A percentile compares a stretch with the other conserved stretches of the same genome.
These are phyloP conservation scores for Eupithecia pulchellata DNA, from an alignment of 2,888 invertebrate genomes.

Conservation along the genomic window DNA sequence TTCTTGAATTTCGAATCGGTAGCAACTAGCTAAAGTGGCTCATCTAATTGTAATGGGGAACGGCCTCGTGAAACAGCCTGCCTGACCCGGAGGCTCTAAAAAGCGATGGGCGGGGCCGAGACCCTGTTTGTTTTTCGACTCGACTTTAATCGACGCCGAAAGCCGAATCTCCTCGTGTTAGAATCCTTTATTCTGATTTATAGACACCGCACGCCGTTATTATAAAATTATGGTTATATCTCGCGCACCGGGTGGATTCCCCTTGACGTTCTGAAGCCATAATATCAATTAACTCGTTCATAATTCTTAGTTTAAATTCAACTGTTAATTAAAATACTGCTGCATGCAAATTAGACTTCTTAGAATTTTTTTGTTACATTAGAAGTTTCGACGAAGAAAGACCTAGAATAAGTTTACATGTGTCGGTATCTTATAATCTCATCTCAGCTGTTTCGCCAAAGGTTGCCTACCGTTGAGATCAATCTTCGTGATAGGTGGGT, in stretches of 20 bases:
- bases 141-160: constrained; percentile 75
- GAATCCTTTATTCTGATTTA: constrained; percentile 81
- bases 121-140: constrained; percentile 79
- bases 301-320: constrained; percentile 67
- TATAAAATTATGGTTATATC: constrained; percentile 71
- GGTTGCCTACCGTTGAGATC: constrained; percentile 50
- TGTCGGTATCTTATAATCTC: constrained; percentile 25
- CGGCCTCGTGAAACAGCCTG: constrained; percentile 60
- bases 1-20: constrained; percentile 56
- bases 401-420: constrained; percentile 6
- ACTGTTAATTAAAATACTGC: constrained; percentile 57
- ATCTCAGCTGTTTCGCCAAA: constrained; percentile 31
- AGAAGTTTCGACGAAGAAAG: constrained; percentile 26
- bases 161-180: constrained; percentile 69
- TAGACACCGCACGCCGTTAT: constrained; percentile 76
- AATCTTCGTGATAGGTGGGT: constrained; percentile 51
- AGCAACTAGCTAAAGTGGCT: constrained; percentile 61
- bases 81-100: constrained; percentile 58
- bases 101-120: constrained; percentile 60
- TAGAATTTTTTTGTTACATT: constrained; percentile 22
- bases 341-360: constrained; percentile 36
- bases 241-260: constrained; percentile 65
- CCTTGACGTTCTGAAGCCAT: constrained; percentile 72
- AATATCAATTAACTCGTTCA: constrained; percentile 80
- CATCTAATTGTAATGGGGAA: constrained; percentile 67